These are phyloP conservation scores for Rhinoptilus africanus DNA, from an alignment of 2,113 vertebrate species.

Conservation along the genomic window DNA sequence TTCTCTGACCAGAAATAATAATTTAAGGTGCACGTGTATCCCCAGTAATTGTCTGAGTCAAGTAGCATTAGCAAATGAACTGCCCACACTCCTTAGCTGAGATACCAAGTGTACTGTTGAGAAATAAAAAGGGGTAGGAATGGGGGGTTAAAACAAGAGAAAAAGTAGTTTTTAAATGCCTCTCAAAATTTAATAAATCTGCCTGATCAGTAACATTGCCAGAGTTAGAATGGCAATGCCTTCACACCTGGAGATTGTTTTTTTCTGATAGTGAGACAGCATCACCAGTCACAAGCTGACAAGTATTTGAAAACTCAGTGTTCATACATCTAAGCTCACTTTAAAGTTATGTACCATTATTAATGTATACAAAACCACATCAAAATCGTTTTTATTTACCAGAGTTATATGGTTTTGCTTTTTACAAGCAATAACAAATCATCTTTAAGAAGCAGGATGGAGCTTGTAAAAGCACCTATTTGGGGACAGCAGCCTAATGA, in stretches of 20 bases:
- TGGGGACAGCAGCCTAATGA: not conserved
- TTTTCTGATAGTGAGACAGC: not conserved
- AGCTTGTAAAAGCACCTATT: not conserved
- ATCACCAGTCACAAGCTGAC: not conserved
- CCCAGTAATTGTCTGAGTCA: not conserved
- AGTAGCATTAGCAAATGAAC: not conserved
- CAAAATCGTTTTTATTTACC: not conserved
- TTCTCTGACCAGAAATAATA: not conserved
- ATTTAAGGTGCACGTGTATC: fast-evolving
- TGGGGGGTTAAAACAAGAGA: not conserved
- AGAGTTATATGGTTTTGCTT: not conserved
- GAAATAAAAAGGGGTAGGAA: not conserved
- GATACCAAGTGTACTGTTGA: not conserved
- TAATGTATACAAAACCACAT: not conserved
- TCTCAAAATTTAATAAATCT: not conserved
- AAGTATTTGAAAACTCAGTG: not conserved
- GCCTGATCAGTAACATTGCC: not conserved
- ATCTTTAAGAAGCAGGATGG: not conserved
- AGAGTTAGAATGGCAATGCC: not conserved
- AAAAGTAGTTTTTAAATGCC: not conserved
- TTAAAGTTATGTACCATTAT: not conserved
- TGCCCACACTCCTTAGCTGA: not conserved
- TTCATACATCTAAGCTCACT: not conserved
- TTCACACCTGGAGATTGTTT: not conserved
- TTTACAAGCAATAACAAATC: not conserved